Evolutionary conservation across 2,797 vertebrate species (phyloP), one percentile per base, ranked within the genome.

Genomic region (Protonibea diacanthus): DNA sequence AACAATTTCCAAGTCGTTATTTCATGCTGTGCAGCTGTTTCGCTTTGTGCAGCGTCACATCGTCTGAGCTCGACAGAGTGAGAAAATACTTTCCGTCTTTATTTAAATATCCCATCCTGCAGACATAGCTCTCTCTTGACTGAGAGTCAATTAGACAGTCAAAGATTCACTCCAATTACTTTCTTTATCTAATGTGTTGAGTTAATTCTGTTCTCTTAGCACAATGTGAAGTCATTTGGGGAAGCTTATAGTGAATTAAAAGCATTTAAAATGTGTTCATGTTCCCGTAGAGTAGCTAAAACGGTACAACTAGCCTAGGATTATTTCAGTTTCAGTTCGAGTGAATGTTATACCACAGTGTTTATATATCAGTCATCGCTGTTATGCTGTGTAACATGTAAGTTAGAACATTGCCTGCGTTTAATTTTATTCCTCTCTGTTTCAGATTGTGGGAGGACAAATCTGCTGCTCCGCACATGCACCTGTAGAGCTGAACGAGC

Each of bases 131-230:
- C 58, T 59, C 56, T 61, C 76, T 68, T 48, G 52, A 62, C 77
- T 63, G 11, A 52, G 71, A 80, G 64, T 73, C 70, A 56, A 67
- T 80, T 77, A 80, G 66, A 80, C 74, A 61, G 64, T 83, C 76
- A 77, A 76, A 79, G 57, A 82, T 84, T 84, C 61, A 70, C 56
- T 74, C 63, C 73, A 81, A 68, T 82, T 82, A 74, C 74, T 71
- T 52, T 72, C 44, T 65, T 68, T 70, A 80, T 73, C 67, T 78
- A 66, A 81, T 57, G 68, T 38, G 55, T 74, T 18, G 49, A 64
- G 62, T 72, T 86, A 17, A 86, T 82, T 82, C 71, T 65, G 56
- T 69, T 64, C 72, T 80, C 71, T 64, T 68, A 66, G 58, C 58
- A 83, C 72, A 81, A 72, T 71, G 52, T 70, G 80, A 29, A 71